Evolutionary conservation across 2,113 vertebrate genomes (phyloP), one percentile per base, ranked within the genome.

Genomic region (Cettia cetti): DNA sequence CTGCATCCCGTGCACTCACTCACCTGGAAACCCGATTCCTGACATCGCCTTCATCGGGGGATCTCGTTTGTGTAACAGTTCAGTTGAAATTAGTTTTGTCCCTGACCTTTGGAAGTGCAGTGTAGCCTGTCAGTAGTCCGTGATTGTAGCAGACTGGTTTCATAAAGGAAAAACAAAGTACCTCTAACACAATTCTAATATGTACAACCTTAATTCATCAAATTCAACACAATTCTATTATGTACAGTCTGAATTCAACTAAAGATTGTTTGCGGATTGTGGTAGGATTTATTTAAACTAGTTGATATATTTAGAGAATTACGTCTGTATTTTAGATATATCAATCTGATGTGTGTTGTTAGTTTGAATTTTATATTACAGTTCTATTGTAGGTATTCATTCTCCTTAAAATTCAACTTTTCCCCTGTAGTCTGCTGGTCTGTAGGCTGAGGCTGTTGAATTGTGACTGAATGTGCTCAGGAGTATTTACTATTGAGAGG

Each of bases 1-100:
- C 39, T 33, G n/a, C 33, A n/a, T 21, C 27, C 23, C 9, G 30
- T 44, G 24, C 12, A 0, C 31, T 56, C 12, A 0, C 31, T 56
- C 22, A 7, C n/a, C 66, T 44, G 52, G n/a, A 31, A 45, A n/a
- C 15, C 24, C 1, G 31, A 17, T 57, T 33, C 9, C 44, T 27
- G 76, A 5, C 53, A 14, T 12, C 42, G 2, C 3, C 39, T 14
- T 30, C 30, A 2, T n/a, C 52, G 4, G 5, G 26, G 22, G 20
- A 10, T 44, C 2, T 6, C 8, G 9, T 63, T 19, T 54, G 35
- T 65, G 14, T 33, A 30, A 19, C 47, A 45, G 15, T 19, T 69
- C 37, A 4, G 2, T 20, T 31, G 10, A 12, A 57, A 37, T 39
- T 4, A 2, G 3, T n/a, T 40, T 53, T 61, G 20, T 39, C 49